phyloP scores from a whole-genome alignment of 2,888 invertebrate genomes.

The Dione juno region DNA sequence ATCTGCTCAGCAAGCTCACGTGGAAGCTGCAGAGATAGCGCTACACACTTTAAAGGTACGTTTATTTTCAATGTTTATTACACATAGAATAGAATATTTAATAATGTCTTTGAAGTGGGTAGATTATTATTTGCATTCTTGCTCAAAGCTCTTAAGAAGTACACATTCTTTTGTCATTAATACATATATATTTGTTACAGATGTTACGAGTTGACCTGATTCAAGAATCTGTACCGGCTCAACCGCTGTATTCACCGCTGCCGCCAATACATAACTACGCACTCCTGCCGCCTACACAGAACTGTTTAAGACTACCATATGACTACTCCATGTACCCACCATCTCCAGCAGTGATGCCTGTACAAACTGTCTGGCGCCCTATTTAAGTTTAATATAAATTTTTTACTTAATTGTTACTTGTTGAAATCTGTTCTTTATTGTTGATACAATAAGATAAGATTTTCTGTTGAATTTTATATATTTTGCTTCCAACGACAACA shows the following conservation, averaged over 20 bases:
- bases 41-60: conserved; percentile 66
- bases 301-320: conserved; percentile 57
- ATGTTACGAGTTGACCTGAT: conserved; percentile 58
- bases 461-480: conserved; percentile 37
- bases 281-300: conserved; percentile 55
- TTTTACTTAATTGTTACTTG: not conserved
- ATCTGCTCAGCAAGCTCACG: conserved; percentile 63
- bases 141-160: too few species aligned
- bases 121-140: too few species aligned
- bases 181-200: conserved; percentile 52
- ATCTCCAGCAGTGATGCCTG: conserved; percentile 54
- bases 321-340: conserved; percentile 59
- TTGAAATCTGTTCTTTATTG: conserved; percentile 42
- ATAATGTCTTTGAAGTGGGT: too few species aligned
- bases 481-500: conserved; percentile 25
- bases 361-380: conserved; percentile 58
- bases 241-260: conserved; percentile 56
- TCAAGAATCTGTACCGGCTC: conserved; percentile 54
- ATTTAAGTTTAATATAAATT: conserved; percentile 46
- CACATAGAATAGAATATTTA: too few species aligned
- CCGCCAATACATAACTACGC: conserved; percentile 47
- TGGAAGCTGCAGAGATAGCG: conserved; percentile 68
- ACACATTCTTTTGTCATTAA: not conserved
- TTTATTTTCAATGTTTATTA: not conserved
- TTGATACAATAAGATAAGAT: conserved; percentile 47